Conservation (phyloP, 1,140 invertebrate genomes). For the Drosophila miranda region DNA sequence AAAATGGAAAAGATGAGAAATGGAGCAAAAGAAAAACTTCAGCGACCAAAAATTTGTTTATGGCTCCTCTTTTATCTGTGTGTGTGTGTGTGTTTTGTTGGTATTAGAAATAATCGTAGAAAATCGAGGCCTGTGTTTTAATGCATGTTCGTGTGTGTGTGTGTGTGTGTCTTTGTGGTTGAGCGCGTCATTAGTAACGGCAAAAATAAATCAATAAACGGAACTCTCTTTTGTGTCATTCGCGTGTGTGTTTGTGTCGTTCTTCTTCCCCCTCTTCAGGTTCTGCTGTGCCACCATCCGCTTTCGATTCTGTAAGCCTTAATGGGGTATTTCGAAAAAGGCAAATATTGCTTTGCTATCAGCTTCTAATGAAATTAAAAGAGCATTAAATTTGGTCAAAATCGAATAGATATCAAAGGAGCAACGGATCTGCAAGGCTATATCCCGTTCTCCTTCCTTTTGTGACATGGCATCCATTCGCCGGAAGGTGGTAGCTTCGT, state of each 20-base stretch:
- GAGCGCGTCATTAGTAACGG: constrained; percentile 72
- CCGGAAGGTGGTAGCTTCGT: too few species aligned
- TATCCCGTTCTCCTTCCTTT: too few species aligned
- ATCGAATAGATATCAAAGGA: too few species aligned
- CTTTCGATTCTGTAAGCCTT: too few species aligned
- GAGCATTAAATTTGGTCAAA: too few species aligned
- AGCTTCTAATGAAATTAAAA: too few species aligned
- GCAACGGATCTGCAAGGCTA: too few species aligned
- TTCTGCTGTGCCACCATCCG: too few species aligned
- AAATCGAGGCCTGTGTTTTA: constrained; percentile 38
- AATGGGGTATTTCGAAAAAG: too few species aligned
- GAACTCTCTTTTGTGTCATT: constrained; percentile 32
- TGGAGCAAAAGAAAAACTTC: constrained; percentile 56
- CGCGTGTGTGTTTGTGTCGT: constrained; percentile 2
- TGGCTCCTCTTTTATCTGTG: constrained; percentile 45
- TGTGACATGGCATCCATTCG: too few species aligned
- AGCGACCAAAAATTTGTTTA: constrained; percentile 73
- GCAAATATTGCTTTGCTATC: too few species aligned
- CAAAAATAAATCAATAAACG: constrained; percentile 77
- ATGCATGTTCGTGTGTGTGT: constrained; percentile 19
- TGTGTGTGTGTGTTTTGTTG: constrained; percentile 24
- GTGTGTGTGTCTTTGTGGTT: constrained; percentile 43
- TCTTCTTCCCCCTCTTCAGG: too few species aligned
- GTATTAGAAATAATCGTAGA: constrained; percentile 58
- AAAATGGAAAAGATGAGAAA: constrained; percentile 49